Evolutionary conservation across 2,113 vertebrate genomes (phyloP).

Genomic region (Odocoileus virginianus): DNA sequence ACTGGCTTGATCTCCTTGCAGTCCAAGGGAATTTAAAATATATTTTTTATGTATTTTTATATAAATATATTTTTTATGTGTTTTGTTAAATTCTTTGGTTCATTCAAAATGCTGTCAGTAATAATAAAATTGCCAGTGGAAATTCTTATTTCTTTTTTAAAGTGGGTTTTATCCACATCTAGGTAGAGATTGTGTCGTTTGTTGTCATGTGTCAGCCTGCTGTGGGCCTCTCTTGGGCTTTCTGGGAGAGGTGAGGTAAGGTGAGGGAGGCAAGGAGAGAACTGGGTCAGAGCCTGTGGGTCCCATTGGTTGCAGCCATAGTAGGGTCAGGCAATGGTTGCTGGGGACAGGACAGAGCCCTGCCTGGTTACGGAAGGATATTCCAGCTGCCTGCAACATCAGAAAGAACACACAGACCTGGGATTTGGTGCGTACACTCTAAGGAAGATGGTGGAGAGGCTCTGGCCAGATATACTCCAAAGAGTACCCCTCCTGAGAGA

Average conservation of each 20-base stretch:
- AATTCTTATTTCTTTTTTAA: not conserved
- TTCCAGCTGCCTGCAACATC: not conserved
- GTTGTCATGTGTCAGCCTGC: too few relatives aligned
- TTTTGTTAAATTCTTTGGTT: conserved; percentile 9
- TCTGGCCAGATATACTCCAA: not conserved
- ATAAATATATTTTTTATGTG: not conserved
- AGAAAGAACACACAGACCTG: not conserved
- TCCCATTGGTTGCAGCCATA: not conserved
- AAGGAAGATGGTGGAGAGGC: not conserved
- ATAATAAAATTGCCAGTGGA: not conserved
- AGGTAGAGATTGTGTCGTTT: not conserved
- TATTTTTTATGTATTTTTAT: too few relatives aligned
- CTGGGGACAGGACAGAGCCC: not conserved
- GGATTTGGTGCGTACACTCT: rapidly evolving
- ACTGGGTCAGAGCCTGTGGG: not conserved
- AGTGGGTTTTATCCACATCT: not conserved
- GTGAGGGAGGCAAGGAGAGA: rapidly evolving
- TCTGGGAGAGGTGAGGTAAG: rapidly evolving
- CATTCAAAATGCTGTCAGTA: not conserved
- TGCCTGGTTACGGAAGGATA: not conserved
- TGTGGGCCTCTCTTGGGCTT: not conserved
- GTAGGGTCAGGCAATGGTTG: not conserved
- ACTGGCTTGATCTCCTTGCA: too few relatives aligned
- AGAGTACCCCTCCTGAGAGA: not conserved
- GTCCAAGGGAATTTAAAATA: too few relatives aligned